A percentile compares a stretch with the other conserved stretches of the same genome.
phyloP scores from a whole-genome alignment of 2,113 vertebrate genomes.

The Pagrus major region DNA sequence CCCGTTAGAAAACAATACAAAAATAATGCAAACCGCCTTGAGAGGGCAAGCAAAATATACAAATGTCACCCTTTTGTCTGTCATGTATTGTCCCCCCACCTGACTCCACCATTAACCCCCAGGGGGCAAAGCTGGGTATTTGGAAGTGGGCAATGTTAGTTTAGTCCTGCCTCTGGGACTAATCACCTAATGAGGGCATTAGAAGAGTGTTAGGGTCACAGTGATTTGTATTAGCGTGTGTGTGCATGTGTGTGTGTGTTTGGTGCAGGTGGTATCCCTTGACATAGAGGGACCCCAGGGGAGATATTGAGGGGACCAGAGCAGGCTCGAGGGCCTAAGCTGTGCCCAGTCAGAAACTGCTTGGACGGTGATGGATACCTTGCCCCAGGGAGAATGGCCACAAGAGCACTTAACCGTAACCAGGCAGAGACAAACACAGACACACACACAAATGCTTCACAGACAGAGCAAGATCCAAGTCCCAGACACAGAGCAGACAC shows the following conservation, averaged over 20 bases:
- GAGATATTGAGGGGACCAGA: conserved; percentile 68
- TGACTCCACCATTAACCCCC: conserved; percentile 46
- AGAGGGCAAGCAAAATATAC: conserved; percentile 15
- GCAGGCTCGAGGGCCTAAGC: conserved; percentile 73
- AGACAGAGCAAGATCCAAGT: conserved; percentile 58
- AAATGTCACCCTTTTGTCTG: conserved; percentile 28
- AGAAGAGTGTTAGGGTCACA: conserved; percentile 78
- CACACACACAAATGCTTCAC: conserved; percentile 51
- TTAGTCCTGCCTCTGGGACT: conserved; percentile 75
- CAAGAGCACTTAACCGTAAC: conserved; percentile 78
- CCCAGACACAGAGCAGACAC: conserved; percentile 75
- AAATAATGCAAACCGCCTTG: not conserved
- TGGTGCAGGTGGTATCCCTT: conserved; percentile 78
- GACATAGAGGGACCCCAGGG: conserved; percentile 67
- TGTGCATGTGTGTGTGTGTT: conserved; percentile 40
- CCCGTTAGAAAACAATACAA: not conserved
- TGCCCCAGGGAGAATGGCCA: conserved; percentile 79
- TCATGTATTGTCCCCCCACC: conserved; percentile 34
- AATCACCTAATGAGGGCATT: conserved; percentile 84
- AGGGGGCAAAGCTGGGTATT: conserved; percentile 55
- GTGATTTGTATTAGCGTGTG: conserved; percentile 67
- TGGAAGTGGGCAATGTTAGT: conserved; percentile 69
- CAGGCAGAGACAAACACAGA: conserved; percentile 60
- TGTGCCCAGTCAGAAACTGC: conserved; percentile 74
- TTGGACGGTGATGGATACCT: conserved; percentile 84